Conservation (phyloP, 2,888 invertebrate species). For the Eristalinus aeneus region DNA sequence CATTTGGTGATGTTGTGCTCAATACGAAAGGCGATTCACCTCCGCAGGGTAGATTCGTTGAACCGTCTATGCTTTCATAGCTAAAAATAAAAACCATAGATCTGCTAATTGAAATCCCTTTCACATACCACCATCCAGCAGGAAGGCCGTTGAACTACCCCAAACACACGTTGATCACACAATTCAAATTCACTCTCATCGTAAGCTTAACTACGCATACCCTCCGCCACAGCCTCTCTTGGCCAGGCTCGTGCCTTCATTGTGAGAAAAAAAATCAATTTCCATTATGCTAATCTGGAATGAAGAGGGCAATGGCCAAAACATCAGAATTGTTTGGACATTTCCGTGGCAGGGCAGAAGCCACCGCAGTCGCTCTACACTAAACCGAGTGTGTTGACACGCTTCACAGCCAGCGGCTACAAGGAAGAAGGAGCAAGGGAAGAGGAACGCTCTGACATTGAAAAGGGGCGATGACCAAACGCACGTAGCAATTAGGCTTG, state of each 20-base stretch:
- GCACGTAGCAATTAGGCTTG: constrained; percentile 57
- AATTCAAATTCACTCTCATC: constrained; percentile 69
- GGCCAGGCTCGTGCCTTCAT: constrained; percentile 8
- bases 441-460: constrained; percentile 47
- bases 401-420: constrained; percentile 38
- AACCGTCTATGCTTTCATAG: not conserved
- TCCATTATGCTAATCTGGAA: constrained; percentile 61
- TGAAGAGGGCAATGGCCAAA: constrained; percentile 53
- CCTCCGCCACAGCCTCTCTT: constrained; percentile 2
- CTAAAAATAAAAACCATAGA: constrained; percentile 3
- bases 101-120: constrained; percentile 24
- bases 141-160: constrained; percentile 55
- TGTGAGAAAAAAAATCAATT: constrained; percentile 40
- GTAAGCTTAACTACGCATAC: constrained; percentile 35
- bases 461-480: constrained; percentile 66
- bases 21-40: not conserved
- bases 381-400: constrained; percentile 15
- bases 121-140: constrained; percentile 23
- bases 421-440: constrained; percentile 20
- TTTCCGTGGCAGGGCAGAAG: constrained; percentile 20
- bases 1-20: not conserved
- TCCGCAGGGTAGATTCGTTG: not conserved
- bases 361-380: not conserved
- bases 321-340: constrained; percentile 29
- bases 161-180: constrained; percentile 30